phyloP scores from a whole-genome alignment of 35 echinoderm and acorn worm genomes.

The Ophioderma brevispina region DNA sequence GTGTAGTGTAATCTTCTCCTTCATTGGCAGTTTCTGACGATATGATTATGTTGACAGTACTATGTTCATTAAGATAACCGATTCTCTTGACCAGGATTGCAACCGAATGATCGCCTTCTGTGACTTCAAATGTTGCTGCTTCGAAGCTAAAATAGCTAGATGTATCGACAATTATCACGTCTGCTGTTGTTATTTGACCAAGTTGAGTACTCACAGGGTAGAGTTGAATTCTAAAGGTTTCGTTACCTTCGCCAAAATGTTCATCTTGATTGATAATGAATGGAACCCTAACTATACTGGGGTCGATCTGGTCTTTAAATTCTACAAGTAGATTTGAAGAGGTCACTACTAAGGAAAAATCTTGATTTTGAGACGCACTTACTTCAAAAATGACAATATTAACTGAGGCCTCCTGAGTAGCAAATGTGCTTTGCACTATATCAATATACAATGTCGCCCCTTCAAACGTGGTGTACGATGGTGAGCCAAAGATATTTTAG shows the following conservation, averaged over 20 bases:
- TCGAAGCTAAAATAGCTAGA: background rate
- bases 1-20: background rate
- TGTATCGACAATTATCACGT: background rate
- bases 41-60: background rate
- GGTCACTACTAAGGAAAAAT: background rate
- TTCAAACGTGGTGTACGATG: background rate
- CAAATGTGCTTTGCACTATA: background rate
- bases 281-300: background rate
- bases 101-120: background rate
- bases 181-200: background rate
- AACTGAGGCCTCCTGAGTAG: background rate
- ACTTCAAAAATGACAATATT: background rate
- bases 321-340: background rate
- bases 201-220: background rate
- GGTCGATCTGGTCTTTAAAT: background rate
- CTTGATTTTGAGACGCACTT: background rate
- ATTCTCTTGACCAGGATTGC: background rate
- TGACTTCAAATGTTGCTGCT: background rate
- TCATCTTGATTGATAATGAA: background rate
- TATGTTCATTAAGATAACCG: background rate
- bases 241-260: background rate
- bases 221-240: background rate
- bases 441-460: background rate
- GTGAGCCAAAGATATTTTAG: background rate
- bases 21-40: background rate